phyloP scores from a whole-genome alignment of 2,797 vertebrate species.

The Myoxocephalus aenaeus region DNA sequence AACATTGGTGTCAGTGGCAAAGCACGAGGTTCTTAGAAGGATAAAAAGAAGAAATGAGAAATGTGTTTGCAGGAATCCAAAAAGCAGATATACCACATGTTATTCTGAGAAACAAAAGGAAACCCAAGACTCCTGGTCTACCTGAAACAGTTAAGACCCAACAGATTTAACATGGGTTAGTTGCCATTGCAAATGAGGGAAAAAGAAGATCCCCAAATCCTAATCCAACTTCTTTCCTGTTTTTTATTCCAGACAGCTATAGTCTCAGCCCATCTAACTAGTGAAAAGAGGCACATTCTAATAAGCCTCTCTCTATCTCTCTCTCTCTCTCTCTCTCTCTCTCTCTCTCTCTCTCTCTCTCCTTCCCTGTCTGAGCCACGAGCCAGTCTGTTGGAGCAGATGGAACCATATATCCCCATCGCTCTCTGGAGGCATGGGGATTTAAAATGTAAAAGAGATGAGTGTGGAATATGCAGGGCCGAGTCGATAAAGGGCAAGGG shows the following conservation, averaged over 20 bases:
- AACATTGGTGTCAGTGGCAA: conserved; percentile 30
- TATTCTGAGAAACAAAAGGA: conserved; percentile 32
- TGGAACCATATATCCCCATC: conserved; percentile 82
- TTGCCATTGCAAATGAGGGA: conserved; percentile 57
- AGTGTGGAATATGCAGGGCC: conserved; percentile 58
- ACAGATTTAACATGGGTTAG: conserved; percentile 52
- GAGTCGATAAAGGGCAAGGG: conserved; percentile 64
- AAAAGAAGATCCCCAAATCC: conserved; percentile 48
- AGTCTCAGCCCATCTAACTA: conserved; percentile 68
- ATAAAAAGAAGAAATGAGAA: conserved; percentile 23
- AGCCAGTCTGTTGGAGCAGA: conserved; percentile 81
- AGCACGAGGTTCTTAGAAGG: conserved; percentile 43
- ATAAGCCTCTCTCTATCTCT: conserved; percentile 70
- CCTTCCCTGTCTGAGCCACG: conserved; percentile 60
- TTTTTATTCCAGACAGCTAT: conserved; percentile 56
- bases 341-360: conserved; percentile 59
- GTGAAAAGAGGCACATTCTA: conserved; percentile 75
- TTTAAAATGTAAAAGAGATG: conserved; percentile 84
- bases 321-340: conserved; percentile 63
- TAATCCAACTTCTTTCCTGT: conserved; percentile 61
- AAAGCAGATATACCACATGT: conserved; percentile 21
- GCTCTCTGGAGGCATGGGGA: conserved; percentile 74
- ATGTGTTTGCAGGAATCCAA: conserved; percentile 24
- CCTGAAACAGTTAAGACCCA: conserved; percentile 50
- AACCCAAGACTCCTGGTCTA: conserved; percentile 29